Base-by-base conservation (phyloP, 2,888 invertebrate species). In the Horisme vitalbata region DNA sequence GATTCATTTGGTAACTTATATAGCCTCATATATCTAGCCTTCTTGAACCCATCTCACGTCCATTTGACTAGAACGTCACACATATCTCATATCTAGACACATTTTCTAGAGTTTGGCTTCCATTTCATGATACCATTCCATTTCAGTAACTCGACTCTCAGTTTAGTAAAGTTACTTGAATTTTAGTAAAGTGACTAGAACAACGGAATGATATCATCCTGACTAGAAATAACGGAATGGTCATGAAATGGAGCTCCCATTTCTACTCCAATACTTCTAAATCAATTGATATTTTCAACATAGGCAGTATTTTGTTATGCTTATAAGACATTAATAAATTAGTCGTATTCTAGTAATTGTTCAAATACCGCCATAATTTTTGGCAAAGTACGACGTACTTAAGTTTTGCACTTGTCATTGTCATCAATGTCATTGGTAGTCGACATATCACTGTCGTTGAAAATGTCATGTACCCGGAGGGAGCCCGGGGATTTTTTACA, bases 281-380 rank as follows among this genome's bases (percentile, higher is more conserved):
- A 68, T 73, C 73, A 75, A 72, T 67, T 80, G 79, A 82, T 81
- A 82, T 79, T 63, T 65, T 65, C 62, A 65, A 70, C 63, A 61
- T 76, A 83, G 87, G 87, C 87, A 88, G 87, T 86, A 79, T 84
- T 69, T 69, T 79, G 85, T 87, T 85, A 81, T 69, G 77, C 68
- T 82, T 78, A 79, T 59, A 73, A 75, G 71, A 76, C 62, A 56
- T 75, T 69, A 75, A 71, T n/a, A 61, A 4, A 65, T 67, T 77
- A 68, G 27, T 68, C 59, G 66, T 77, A 79, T 75, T 71, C 83
- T 87, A 87, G 71, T 86, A 85, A 86, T 85, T 84, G 56, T 56
- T 49, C 45, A 45, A 44, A 27, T 39, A 54, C 54, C 54, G 55
- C 55, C 45, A 54, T 57, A 51, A 52, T 53, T 43, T 45, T 50